Conservation (phyloP, 2,113 vertebrate species). For the Chionomys nivalis region DNA sequence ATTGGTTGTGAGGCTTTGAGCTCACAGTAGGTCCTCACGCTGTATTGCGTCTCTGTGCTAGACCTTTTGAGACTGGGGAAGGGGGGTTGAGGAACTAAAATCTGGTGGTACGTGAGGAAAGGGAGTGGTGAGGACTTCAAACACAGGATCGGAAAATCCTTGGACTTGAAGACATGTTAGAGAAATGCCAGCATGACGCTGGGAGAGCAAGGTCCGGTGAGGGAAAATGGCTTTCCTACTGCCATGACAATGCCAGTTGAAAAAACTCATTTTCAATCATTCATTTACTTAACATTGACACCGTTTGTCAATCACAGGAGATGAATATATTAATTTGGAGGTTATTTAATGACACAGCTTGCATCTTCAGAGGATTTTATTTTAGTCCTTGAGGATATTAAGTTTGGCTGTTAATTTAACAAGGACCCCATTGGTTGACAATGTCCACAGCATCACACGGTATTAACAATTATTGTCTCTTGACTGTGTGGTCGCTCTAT, state of each 20-base stretch:
- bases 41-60: not conserved
- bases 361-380: not conserved
- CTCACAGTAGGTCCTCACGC: not conserved
- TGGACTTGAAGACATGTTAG: not conserved
- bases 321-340: not conserved
- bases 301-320: not conserved
- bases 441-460: not conserved
- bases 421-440: not conserved
- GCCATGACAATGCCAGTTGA: not conserved
- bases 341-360: too few species aligned
- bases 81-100: not conserved
- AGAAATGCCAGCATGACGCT: not conserved
- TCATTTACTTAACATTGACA: not conserved
- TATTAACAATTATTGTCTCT: not conserved
- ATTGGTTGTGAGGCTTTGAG: not conserved
- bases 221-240: not conserved
- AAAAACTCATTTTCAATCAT: not conserved
- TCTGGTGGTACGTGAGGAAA: not conserved
- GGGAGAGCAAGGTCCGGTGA: not conserved
- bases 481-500: not conserved
- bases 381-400: not conserved
- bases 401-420: not conserved
- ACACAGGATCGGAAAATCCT: not conserved
- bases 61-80: too few species aligned
- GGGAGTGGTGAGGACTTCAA: not conserved